Evolutionary conservation across 2,888 invertebrate species (phyloP), one percentile per base, ranked within the genome.

Genomic region (Sinohyriopsis cumingii): DNA sequence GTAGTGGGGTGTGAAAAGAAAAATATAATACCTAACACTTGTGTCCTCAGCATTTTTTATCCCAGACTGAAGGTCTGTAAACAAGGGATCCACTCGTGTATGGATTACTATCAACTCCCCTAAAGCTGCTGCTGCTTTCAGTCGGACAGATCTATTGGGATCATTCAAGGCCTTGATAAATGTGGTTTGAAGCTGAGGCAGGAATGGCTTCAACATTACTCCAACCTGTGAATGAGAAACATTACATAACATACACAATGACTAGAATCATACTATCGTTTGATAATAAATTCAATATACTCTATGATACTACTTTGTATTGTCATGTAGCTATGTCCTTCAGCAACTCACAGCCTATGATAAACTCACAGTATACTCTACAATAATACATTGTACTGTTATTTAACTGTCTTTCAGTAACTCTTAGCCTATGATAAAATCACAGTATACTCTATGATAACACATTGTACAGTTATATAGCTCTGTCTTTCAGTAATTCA

Each of bases 141-240:
- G 92, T 73, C 98, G 93, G 24, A 98, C 98, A 77, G 93, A 92
- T 70, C 97, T 92, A 90, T 95, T 95, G 45, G 95, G 93, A 90
- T 99, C 99, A 89, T 95, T 94, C 68, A 99, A 92, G 5, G 98
- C 95, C 91, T 98, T 98, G 67, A 98, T 93, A 91, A 99, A 99
- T 24, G 99, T 99, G 3, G 98, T 98, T 92, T 99, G 99, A 57
- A 99, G 93, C 91, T 99, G 99, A 3, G 99, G 99, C 85, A 99
- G 92, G 92, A 99, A 99, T 89, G 99, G 98, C 90, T 98, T 98
- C 90, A 99, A 91, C 94, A 97, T 95, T 56, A 94, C 93, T 61
- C 97, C 97, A 76, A 98, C 97, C 95, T 95, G 88, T 25, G 87
- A 77, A 68, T 22, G 45, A 12, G 15, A 61, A 73, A 59, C 24